A percentile compares a stretch with the other conserved stretches of the same genome.
Evolutionary conservation across 1,140 invertebrate species (phyloP).

Genomic region (Aphaenogaster ashmeadi): DNA sequence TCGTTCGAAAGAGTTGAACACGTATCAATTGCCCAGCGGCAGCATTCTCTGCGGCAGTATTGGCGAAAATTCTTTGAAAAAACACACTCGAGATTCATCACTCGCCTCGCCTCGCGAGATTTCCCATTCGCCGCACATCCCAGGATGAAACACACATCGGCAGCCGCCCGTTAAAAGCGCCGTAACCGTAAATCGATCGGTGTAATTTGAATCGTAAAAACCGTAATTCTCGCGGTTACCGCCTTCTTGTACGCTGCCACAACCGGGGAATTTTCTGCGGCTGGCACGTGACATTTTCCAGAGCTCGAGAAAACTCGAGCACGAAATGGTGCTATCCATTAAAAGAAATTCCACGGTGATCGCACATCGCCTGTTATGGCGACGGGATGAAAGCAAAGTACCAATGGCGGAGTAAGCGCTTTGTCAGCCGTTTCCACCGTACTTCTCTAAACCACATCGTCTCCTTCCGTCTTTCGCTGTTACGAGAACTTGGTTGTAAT

Average conservation of each 20-base stretch:
- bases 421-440: conserved; percentile 54
- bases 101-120: conserved; percentile 6
- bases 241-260: background rate
- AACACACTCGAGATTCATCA: conserved; percentile 20
- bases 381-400: conserved; percentile 47
- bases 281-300: conserved; percentile 45
- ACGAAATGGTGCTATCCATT: conserved; percentile 21
- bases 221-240: conserved; percentile 26
- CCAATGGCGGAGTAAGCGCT: conserved; percentile 51
- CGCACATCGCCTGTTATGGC: conserved; percentile 43
- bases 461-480: background rate
- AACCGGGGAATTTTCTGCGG: conserved; percentile 5
- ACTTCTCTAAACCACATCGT: conserved; percentile 20
- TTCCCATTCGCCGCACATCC: background rate
- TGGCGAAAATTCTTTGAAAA: conserved; percentile 35
- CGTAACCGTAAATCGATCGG: conserved; percentile 47
- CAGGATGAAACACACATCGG: conserved; percentile 38
- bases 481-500: conserved; percentile 33
- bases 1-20: background rate
- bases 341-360: conserved; percentile 51
- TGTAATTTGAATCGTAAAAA: conserved; percentile 42
- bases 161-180: conserved; percentile 13
- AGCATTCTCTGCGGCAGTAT: conserved; percentile 33
- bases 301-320: background rate
- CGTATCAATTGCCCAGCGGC: conserved; percentile 3